Percentiles rank a stretch among this genome's conserved stretches.
phyloP scores from a whole-genome alignment of 2,113 vertebrate species.

The Dromas ardeola region DNA sequence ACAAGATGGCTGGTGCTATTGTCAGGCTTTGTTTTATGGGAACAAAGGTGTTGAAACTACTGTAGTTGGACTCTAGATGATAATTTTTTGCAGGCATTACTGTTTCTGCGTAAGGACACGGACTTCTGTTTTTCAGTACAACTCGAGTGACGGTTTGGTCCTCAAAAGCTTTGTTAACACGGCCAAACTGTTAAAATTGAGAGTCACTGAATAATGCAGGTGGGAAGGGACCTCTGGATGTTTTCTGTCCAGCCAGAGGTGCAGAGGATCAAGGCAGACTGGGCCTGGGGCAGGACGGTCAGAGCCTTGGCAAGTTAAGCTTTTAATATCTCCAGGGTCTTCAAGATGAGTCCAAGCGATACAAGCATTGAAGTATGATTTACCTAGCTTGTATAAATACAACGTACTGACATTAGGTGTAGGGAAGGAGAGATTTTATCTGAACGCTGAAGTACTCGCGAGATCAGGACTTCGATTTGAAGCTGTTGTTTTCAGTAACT shows the following conservation, averaged over 20 bases:
- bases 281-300: neutral
- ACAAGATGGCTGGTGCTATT: neutral
- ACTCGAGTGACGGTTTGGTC: neutral
- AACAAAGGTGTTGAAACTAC: neutral
- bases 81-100: neutral
- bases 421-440: neutral
- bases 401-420: neutral
- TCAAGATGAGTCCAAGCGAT: neutral
- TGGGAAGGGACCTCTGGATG: neutral
- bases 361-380: neutral
- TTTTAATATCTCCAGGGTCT: neutral
- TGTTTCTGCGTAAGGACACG: neutral
- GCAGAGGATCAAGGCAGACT: neutral
- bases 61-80: neutral
- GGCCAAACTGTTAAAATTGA: neutral
- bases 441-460: neutral
- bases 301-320: neutral
- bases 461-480: neutral
- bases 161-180: neutral
- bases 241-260: neutral
- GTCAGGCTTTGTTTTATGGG: neutral
- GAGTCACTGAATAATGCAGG: neutral
- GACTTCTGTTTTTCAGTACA: neutral
- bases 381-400: neutral
- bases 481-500: neutral